phyloP scores from a whole-genome alignment of 2,113 vertebrate genomes.

The Otocyon megalotis region DNA sequence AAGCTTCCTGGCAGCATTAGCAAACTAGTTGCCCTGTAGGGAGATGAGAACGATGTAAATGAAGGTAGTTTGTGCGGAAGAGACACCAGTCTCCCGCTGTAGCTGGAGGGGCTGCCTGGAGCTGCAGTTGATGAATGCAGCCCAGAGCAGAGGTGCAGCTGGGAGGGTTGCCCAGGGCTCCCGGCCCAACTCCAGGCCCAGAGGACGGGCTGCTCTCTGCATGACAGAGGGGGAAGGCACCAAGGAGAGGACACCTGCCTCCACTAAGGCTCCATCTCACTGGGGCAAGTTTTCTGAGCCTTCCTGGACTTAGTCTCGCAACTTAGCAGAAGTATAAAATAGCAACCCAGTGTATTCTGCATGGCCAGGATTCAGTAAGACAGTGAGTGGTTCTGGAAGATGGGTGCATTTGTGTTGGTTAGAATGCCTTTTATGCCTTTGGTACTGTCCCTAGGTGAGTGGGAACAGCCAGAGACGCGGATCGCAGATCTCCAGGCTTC shows the following conservation, averaged over 20 bases:
- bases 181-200: neutral
- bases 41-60: neutral
- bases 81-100: rapidly evolving
- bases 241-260: neutral
- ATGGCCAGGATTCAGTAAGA: neutral
- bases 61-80: slow-evolving; percentile 7
- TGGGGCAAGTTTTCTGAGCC: neutral
- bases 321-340: neutral
- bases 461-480: rapidly evolving
- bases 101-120: neutral
- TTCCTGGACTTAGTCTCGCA: neutral
- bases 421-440: rapidly evolving
- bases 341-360: rapidly evolving
- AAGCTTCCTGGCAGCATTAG: neutral
- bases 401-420: rapidly evolving
- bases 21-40: slow-evolving; percentile 13
- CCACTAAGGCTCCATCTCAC: neutral
- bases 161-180: neutral
- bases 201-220: neutral
- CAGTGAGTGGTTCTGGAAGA: neutral
- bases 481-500: rapidly evolving
- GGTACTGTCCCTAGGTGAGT: neutral
- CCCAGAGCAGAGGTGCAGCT: too few species aligned
- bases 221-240: neutral
- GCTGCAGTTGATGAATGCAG: rapidly evolving